phyloP scores from a whole-genome alignment of 2,113 vertebrate genomes.

The Phrynosoma platyrhinos region DNA sequence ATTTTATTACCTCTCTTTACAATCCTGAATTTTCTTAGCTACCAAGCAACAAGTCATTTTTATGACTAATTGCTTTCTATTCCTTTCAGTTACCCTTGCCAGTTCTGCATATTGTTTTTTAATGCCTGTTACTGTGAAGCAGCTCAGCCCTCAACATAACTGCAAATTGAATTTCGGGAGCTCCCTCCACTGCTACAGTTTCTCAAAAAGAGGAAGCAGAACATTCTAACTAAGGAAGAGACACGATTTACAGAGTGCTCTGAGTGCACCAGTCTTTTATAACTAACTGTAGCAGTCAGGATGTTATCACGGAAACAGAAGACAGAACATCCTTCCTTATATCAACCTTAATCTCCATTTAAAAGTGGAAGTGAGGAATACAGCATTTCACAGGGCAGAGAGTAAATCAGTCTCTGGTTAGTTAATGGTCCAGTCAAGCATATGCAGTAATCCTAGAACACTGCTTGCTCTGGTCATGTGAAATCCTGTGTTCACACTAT shows the following conservation, averaged over 20 bases:
- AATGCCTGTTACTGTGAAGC: neutral
- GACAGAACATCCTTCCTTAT: constrained; percentile 75
- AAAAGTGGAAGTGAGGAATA: constrained; percentile 24
- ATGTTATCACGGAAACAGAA: constrained; percentile 73
- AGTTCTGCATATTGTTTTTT: neutral
- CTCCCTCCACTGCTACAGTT: neutral
- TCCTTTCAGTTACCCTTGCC: neutral
- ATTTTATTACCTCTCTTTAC: neutral
- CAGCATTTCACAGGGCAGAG: constrained; percentile 23
- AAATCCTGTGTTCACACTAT: neutral
- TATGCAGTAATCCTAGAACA: neutral
- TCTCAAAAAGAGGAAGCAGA: constrained; percentile 63
- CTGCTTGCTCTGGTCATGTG: neutral
- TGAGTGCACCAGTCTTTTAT: constrained; percentile 34
- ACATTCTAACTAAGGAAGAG: constrained; percentile 40
- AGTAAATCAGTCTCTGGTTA: neutral
- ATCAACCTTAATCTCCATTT: constrained; percentile 42
- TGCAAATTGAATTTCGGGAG: constrained; percentile 13
- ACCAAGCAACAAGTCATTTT: neutral
- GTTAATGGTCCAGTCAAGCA: neutral
- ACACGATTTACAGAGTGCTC: constrained; percentile 50
- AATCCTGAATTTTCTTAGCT: neutral
- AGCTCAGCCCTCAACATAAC: neutral
- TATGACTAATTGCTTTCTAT: too few relatives aligned
- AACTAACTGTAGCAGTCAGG: constrained; percentile 55